Evolutionary conservation across 2,113 vertebrate genomes (phyloP), one percentile per base, ranked within the genome.

Genomic region (Tenebrosternarchus preto): DNA sequence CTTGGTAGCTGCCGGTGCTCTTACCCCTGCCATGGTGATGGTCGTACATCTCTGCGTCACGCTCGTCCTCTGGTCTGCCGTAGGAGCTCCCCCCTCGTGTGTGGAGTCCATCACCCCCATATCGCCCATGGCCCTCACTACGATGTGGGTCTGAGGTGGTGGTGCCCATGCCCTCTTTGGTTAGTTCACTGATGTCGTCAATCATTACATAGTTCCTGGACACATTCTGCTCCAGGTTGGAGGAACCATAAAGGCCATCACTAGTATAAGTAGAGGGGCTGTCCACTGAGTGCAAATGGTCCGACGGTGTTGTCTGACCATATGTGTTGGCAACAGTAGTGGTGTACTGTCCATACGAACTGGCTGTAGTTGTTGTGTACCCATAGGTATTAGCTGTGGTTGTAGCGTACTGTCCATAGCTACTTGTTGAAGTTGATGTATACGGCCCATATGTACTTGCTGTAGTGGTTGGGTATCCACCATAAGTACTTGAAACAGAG

Each of bases 131-230:
- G 0, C 88, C 78, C 82, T 98, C 95, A 0, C 83, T 84, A 81
- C 92, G 95, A 87, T 97, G 96, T 86, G 94, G 93, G 0, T 98
- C 96, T 27, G 91, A 87, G 0, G 86, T 91, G 73, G 86, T 91
- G 73, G 92, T 86, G 87, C 94, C 91, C 20, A 95, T 88, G 88
- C 93, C 96, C 63, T 97, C 96, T 90, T 98, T 99, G 84, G 96
- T 99, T 83, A 99, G 93, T 89, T 99, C 98, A 0, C 96, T 98
- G 82, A 99, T 98, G 79, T 99, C 98, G 0, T 99, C 97, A 0
- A 98, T 98, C 96, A 98, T 96, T 85, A 99, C 96, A 3, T 99
- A 99, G 91, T 99, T 99, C 50, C 97, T 94, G 9, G 97, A 95
- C 33, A 98, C 94, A 59, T 93, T 98, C 89, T 98, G 97, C 87